Conservation (phyloP, 2,113 vertebrate species). For the Notarius lentiginosus region DNA sequence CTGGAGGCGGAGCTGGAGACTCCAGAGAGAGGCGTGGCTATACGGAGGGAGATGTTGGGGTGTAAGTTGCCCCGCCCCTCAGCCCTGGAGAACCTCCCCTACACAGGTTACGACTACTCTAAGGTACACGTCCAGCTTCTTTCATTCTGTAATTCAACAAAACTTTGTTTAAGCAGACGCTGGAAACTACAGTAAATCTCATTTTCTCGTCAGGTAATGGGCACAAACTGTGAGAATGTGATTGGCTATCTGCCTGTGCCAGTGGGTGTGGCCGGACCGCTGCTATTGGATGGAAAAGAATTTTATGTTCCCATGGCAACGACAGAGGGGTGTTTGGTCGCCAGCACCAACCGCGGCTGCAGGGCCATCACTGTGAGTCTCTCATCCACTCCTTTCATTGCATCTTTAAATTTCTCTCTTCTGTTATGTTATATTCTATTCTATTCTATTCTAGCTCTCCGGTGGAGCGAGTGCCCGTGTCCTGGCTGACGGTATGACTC, state of each 20-base stretch:
- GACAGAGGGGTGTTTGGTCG: slow-evolving; percentile 95
- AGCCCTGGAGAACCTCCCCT: slow-evolving; percentile 85
- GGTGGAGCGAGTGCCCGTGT: slow-evolving; percentile 86
- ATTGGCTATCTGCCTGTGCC: slow-evolving; percentile 96
- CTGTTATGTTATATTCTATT: neutral
- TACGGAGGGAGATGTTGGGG: slow-evolving; percentile 86
- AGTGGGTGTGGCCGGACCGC: slow-evolving; percentile 91
- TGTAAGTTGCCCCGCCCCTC: slow-evolving; percentile 80
- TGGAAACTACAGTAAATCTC: neutral
- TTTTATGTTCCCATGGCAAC: slow-evolving; percentile 97
- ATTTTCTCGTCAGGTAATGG: slow-evolving; percentile 79
- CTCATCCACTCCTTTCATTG: slow-evolving; percentile 27
- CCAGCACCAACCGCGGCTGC: slow-evolving; percentile 95
- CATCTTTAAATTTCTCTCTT: neutral
- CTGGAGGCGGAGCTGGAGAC: slow-evolving; percentile 89
- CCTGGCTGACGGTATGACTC: slow-evolving; percentile 93
- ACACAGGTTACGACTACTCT: slow-evolving; percentile 90
- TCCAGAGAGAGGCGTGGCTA: slow-evolving; percentile 89
- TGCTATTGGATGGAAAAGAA: slow-evolving; percentile 86
- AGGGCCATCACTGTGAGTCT: slow-evolving; percentile 87
- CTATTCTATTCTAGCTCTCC: slow-evolving; percentile 72
- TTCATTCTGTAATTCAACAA: too few relatives aligned
- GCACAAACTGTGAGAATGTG: slow-evolving; percentile 95
- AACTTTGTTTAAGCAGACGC: neutral
- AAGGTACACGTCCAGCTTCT: slow-evolving; percentile 69